These are phyloP conservation scores for Sthenelais limicola DNA, from an alignment of 2,888 invertebrate genomes.

Conservation along the genomic window DNA sequence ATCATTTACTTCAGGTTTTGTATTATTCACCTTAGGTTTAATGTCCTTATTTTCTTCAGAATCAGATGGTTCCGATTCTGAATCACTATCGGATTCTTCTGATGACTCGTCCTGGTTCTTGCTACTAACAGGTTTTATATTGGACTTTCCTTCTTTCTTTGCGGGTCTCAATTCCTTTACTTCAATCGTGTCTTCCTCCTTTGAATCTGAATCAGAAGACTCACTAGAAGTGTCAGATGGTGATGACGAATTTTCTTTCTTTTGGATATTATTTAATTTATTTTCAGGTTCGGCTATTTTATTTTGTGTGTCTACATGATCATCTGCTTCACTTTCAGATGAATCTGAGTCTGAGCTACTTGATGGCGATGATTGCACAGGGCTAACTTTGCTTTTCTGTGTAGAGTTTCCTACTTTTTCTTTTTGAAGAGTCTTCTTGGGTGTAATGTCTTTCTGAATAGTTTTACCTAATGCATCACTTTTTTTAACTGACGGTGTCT, in stretches of 20 bases:
- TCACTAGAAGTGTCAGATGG: too few species aligned
- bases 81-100: slow-evolving; percentile 7
- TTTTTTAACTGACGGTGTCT: neutral
- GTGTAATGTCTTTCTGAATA: neutral
- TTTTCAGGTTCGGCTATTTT: too few species aligned
- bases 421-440: too few species aligned
- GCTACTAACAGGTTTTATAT: neutral
- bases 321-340: too few species aligned
- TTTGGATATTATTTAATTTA: neutral
- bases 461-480: neutral
- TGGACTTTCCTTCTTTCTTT: too few species aligned
- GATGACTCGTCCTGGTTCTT: neutral
- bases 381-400: neutral
- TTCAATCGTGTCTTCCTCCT: too few species aligned
- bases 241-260: slow-evolving; percentile 1
- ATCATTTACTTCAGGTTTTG: neutral
- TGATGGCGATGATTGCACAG: slow-evolving; percentile 1
- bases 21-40: neutral
- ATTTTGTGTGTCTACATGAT: too few species aligned
- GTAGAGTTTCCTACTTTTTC: too few species aligned
- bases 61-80: neutral
- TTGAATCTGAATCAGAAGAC: too few species aligned
- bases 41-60: neutral
- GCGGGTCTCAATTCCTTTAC: too few species aligned
- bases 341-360: slow-evolving; percentile 1